Base-by-base conservation (phyloP, 2,797 vertebrate species). In the Sebastes matsubarae region DNA sequence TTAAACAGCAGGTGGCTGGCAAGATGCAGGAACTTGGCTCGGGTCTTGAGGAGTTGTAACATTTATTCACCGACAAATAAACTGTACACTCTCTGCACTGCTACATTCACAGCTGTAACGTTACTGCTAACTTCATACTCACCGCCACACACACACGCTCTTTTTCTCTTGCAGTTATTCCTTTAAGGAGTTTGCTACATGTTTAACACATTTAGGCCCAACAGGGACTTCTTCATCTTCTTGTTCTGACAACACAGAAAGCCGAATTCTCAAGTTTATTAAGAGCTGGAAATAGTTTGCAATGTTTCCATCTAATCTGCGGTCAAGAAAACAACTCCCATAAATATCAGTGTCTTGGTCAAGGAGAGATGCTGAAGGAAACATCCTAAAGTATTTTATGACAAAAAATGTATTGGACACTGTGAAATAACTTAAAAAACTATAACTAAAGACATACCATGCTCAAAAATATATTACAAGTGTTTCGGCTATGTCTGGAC, bases 151-250 rank as follows among this genome's bases (percentile, higher is more conserved):
- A 30, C 42, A 34, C 50, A 54, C 9, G 3, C 50, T 46, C 42
- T 46, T 18, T 46, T 16, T 46, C 16, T 18, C 16, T 3, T 7
- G 16, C 3, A 24, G n/a, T 12, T 55, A 24, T 55, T 55, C n/a
- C 20, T 52, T 4, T 20, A 20, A 24, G n/a, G 52, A 54, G 50
- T 54, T 54, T 10, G 9, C 18, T 54, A 0, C 50, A 0, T 22
- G n/a, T 22, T 0, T 6, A 12, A 0, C 52, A 55, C 52, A 11
- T 55, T 55, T 55, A 55, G 4, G 18, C 42, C 42, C 42, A 0
- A 46, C 16, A 18, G 42, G 6, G 42, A 46, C 42, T 46, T 18
- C 42, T 46, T 52, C 50, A 52, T 18, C 0, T 54, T 54, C n/a
- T 55, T 24, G 52, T 24, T 55, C 52, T 55, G 52, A 55, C 52